These are phyloP conservation scores for Rosalia funebris DNA, from an alignment of 2,888 invertebrate species.

Conservation along the genomic window DNA sequence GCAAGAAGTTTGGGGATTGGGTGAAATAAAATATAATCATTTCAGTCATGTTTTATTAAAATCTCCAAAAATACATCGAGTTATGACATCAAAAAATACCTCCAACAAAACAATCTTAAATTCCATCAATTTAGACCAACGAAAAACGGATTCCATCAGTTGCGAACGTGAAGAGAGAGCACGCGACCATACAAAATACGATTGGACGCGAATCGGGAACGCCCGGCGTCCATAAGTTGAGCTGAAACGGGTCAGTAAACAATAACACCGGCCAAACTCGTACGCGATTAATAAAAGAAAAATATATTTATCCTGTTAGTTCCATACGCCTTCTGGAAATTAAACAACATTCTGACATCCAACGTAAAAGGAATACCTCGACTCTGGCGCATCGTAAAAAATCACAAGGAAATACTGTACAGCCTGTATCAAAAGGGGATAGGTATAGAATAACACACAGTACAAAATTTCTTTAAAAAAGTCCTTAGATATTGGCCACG, in stretches of 20 bases:
- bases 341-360: background rate
- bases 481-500: background rate
- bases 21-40: too few relatives aligned
- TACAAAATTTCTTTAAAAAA: background rate
- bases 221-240: background rate
- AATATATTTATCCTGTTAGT: background rate
- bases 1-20: too few relatives aligned
- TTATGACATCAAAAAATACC: background rate
- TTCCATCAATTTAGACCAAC: background rate
- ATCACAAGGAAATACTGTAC: background rate
- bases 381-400: background rate
- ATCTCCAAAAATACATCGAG: background rate
- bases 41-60: slow-evolving; percentile 2
- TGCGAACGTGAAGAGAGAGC: background rate
- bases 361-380: background rate
- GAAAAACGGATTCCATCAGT: background rate
- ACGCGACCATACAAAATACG: background rate
- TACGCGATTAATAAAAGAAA: background rate
- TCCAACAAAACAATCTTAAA: background rate
- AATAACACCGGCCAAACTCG: background rate
- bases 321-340: background rate
- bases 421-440: background rate
- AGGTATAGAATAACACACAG: background rate
- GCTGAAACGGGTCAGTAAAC: background rate
- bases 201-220: background rate